phyloP scores from a whole-genome alignment of 2,888 invertebrate species.

The Drosophila vallismaia region DNA sequence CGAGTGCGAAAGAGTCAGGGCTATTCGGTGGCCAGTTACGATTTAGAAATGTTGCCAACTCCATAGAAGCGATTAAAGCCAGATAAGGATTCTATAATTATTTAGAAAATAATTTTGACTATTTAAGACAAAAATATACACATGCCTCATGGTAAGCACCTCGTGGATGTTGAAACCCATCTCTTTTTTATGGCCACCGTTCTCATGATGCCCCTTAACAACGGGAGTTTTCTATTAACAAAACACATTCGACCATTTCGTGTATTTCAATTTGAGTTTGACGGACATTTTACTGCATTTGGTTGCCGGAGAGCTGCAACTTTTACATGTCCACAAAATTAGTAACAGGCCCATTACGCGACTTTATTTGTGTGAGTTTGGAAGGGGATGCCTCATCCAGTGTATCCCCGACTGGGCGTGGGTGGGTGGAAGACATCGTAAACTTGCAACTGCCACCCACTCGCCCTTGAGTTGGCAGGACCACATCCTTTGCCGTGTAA shows the following conservation, averaged over 20 bases:
- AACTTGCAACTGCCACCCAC: slow-evolving; percentile 51
- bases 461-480: slow-evolving; percentile 8
- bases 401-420: background rate
- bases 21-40: slow-evolving; percentile 5
- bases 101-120: background rate
- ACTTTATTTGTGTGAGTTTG: slow-evolving; percentile 66
- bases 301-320: slow-evolving; percentile 22
- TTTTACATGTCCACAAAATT: slow-evolving; percentile 57
- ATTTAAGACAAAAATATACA: background rate
- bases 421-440: slow-evolving; percentile 63
- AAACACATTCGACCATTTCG: slow-evolving; percentile 18
- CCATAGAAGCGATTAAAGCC: background rate
- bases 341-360: slow-evolving; percentile 61
- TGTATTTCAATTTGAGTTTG: slow-evolving; percentile 32
- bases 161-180: slow-evolving; percentile 1
- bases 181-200: slow-evolving; percentile 13
- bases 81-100: background rate
- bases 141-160: slow-evolving; percentile 6
- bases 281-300: slow-evolving; percentile 28
- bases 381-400: slow-evolving; percentile 19
- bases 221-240: slow-evolving; percentile 29
- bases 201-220: slow-evolving; percentile 31
- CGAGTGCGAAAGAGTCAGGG: background rate
- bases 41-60: slow-evolving; percentile 7
- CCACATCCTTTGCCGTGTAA: slow-evolving; percentile 34